Conservation (phyloP, 2,113 vertebrate genomes). For the Aegithalos caudatus region DNA sequence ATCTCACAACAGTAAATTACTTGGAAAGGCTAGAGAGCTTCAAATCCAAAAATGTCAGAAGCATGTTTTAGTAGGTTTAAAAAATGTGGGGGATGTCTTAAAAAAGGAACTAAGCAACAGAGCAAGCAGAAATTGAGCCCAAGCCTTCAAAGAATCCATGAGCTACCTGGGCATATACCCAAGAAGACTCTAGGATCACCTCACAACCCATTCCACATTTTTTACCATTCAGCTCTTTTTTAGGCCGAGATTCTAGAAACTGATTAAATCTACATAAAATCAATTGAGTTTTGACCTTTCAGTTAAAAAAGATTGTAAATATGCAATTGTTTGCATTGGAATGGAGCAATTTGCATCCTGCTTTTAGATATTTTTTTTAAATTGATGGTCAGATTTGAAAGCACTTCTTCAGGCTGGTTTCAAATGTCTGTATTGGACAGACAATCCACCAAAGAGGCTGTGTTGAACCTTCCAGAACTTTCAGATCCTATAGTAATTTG, state of each 20-base stretch:
- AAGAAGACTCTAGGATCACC: neutral
- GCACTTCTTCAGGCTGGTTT: neutral
- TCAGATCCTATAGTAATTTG: neutral
- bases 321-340: neutral
- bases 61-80: neutral
- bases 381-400: neutral
- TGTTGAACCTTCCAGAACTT: neutral
- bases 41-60: neutral
- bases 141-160: neutral
- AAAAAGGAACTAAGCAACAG: neutral
- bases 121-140: neutral
- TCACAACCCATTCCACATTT: neutral
- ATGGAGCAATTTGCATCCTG: neutral
- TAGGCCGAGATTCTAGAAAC: neutral
- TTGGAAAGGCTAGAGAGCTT: neutral
- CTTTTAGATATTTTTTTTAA: neutral
- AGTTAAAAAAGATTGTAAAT: neutral
- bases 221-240: neutral
- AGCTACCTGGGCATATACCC: neutral
- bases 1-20: neutral
- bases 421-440: neutral
- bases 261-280: neutral
- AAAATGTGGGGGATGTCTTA: neutral
- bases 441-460: neutral
- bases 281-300: neutral